Percentiles rank a stretch among this genome's conserved stretches.
Evolutionary conservation across 1,140 invertebrate genomes (phyloP).

Genomic region (Neomicropteryx cornuta): DNA sequence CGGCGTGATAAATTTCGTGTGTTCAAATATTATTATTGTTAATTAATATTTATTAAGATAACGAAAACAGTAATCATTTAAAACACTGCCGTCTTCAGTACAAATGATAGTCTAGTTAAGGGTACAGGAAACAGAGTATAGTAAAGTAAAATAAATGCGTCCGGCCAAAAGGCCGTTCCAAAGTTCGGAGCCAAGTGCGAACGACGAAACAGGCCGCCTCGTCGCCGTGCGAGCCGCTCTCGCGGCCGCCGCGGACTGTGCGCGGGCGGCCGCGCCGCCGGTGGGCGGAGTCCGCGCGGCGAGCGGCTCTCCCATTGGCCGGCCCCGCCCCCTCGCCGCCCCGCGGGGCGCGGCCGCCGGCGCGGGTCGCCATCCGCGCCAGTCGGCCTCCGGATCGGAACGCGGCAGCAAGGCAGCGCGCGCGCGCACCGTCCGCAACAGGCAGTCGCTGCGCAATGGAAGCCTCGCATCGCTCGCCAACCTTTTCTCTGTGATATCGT

Average conservation of each 20-base stretch:
- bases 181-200: constrained; percentile 1
- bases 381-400: constrained; percentile 4
- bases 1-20: too few relatives aligned
- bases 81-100: too few relatives aligned
- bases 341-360: constrained; percentile 13
- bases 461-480: too few relatives aligned
- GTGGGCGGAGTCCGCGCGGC: constrained; percentile 7
- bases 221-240: constrained; percentile 3
- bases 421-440: not conserved
- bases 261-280: constrained; percentile 3
- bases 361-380: constrained; percentile 13
- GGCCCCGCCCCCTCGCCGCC: not conserved
- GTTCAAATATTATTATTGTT: too few relatives aligned
- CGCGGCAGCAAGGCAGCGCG: constrained; percentile 5
- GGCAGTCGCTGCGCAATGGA: too few relatives aligned
- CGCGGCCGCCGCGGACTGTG: constrained; percentile 1
- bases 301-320: constrained; percentile 7
- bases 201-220: constrained; percentile 2
- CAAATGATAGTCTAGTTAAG: too few relatives aligned
- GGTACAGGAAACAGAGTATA: too few relatives aligned
- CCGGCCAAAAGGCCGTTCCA: not conserved
- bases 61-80: too few relatives aligned
- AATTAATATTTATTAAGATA: too few relatives aligned
- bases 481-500: too few relatives aligned
- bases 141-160: too few relatives aligned